Base-by-base conservation (phyloP, 2,113 vertebrate genomes). In the Hassar affinis region DNA sequence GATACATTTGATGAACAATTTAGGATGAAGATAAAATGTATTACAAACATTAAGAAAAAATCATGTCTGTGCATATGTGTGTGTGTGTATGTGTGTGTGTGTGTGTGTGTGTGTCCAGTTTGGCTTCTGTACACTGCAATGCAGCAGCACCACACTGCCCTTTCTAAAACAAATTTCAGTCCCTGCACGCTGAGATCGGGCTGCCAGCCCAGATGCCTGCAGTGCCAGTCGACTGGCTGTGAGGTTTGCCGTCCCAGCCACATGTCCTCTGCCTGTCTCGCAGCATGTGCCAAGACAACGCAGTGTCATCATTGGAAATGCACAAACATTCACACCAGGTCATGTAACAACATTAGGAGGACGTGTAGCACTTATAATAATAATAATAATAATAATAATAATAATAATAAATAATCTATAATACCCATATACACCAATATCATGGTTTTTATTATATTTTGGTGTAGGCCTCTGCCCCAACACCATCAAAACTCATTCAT, bases 221-320 rank as follows among this genome's bases (percentile, higher is more conserved):
- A 66, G 71, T 84, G 78, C 80, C 85, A 87, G 80, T 42, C 85
- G 62, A 66, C 51, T 82, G 85, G 57, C 85, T 81, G 83, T 64
- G 74, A 81, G 85, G 80, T 69, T 64, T 66, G 81, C 72, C 80
- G 57, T 84, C 88, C 75, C 81, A 57, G 72, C 84, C 84, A 79
- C 86, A 81, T 81, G 86, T 86, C 86, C 83, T 85, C 30, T 38
- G 22, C 77, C 57, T 38, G 15, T 45, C 78, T 80, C 38, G 12
- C 64, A 81, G 66, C 81, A 83, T 86, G 52, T n/a, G 61, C 85
- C 69, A 76, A 71, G 80, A 84, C 78, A 33, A 38, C 57, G 15
- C 45, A 4, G 51, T 49, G 54, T 38, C 81, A 72, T 47, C 49
- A 1, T 27, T n/a, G 15, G 7, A 79, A 47, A 79, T 27, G 3